phyloP scores from a whole-genome alignment of 2,113 vertebrate species.

The Rana temporaria region DNA sequence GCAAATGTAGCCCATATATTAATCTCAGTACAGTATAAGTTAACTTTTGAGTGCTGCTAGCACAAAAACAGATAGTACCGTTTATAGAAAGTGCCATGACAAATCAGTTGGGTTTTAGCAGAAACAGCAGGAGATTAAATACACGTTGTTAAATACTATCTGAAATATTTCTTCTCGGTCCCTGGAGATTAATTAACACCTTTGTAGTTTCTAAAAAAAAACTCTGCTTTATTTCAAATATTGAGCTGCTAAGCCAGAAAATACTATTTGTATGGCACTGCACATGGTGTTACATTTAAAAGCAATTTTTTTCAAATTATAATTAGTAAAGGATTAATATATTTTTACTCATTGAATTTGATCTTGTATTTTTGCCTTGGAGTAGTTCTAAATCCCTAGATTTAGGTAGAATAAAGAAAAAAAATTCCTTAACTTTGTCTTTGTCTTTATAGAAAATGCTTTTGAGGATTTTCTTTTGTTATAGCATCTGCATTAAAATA shows the following conservation, averaged over 20 bases:
- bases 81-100: no score
- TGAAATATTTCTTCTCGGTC: not conserved
- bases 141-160: not conserved
- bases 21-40: no score
- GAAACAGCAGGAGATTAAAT: constrained; percentile 25
- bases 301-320: not conserved
- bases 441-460: no score
- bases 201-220: not conserved
- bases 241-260: not conserved
- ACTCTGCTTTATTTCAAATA: not conserved
- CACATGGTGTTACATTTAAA: not conserved
- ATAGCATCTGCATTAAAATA: no score
- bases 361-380: not conserved
- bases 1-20: no score
- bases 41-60: no score
- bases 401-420: no score
- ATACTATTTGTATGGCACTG: not conserved
- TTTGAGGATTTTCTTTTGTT: no score
- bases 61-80: no score
- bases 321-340: constrained; percentile 1
- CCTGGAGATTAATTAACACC: constrained; percentile 16
- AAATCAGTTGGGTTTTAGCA: not conserved
- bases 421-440: no score
- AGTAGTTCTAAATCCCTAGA: not conserved
- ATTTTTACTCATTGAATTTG: not conserved